These are phyloP conservation scores for Strix uralensis DNA, from an alignment of 2,113 vertebrate genomes.

Conservation along the genomic window DNA sequence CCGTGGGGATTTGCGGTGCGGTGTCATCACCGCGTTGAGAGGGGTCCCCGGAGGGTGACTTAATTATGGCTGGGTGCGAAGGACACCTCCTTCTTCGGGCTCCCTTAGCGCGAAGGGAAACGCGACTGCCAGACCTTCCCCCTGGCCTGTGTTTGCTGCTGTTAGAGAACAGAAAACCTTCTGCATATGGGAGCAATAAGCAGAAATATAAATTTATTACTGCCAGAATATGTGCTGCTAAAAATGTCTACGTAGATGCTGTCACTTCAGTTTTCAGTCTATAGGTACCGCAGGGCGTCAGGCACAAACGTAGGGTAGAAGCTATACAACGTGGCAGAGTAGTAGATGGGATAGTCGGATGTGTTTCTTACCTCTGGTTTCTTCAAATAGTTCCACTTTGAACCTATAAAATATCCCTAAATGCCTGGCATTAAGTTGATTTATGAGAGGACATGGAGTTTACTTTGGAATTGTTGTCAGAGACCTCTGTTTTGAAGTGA, in stretches of 20 bases:
- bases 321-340: background rate
- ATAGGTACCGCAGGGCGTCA: background rate
- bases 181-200: background rate
- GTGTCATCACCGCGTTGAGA: background rate
- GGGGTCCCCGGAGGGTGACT: too few relatives aligned
- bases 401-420: background rate
- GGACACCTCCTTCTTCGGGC: too few relatives aligned
- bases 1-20: background rate
- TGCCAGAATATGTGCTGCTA: conserved; percentile 1
- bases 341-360: accelerated
- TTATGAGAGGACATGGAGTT: background rate
- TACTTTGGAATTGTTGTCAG: background rate
- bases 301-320: accelerated
- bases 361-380: background rate
- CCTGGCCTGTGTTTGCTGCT: background rate
- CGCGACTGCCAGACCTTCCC: too few relatives aligned
- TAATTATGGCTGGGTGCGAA: too few relatives aligned
- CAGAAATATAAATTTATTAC: background rate
- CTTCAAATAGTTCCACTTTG: accelerated
- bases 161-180: background rate
- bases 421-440: background rate
- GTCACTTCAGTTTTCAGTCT: conserved; percentile 55
- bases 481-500: background rate
- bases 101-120: too few relatives aligned
- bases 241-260: conserved; percentile 41